Conservation (phyloP, 2,888 invertebrate genomes). For the Pyrochroa serraticornis region DNA sequence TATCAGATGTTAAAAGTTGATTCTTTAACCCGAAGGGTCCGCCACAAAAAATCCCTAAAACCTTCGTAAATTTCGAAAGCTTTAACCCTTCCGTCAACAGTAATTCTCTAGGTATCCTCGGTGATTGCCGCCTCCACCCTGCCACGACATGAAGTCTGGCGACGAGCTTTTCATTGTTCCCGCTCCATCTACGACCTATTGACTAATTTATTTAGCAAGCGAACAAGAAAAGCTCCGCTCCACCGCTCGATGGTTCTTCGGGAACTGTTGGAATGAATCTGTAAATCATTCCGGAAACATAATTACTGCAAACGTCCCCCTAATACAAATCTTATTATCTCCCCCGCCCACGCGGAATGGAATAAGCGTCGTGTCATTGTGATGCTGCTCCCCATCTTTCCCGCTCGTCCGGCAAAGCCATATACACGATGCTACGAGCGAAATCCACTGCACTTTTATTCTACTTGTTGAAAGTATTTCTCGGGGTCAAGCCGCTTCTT, state of each 20-base stretch:
- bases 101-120: too few relatives aligned
- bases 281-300: slow-evolving; percentile 48
- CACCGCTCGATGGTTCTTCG: neutral
- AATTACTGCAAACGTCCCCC: slow-evolving; percentile 46
- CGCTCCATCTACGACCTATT: neutral
- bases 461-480: too few relatives aligned
- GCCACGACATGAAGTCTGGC: too few relatives aligned
- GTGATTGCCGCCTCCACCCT: too few relatives aligned
- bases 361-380: slow-evolving; percentile 21
- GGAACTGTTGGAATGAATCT: slow-evolving; percentile 40
- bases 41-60: too few relatives aligned
- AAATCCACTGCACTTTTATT: too few relatives aligned
- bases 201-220: neutral
- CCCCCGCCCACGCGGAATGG: slow-evolving; percentile 36
- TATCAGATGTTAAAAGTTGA: too few relatives aligned
- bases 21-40: too few relatives aligned
- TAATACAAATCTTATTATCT: slow-evolving; percentile 48
- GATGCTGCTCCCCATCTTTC: neutral
- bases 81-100: too few relatives aligned
- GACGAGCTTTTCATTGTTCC: neutral
- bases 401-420: neutral
- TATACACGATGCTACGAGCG: slow-evolving; percentile 2
- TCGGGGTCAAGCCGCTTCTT: too few relatives aligned
- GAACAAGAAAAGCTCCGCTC: slow-evolving; percentile 5
- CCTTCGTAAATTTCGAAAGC: too few relatives aligned